Evolutionary conservation across 2,113 vertebrate species (phyloP).

Genomic region (Globicephala melas): DNA sequence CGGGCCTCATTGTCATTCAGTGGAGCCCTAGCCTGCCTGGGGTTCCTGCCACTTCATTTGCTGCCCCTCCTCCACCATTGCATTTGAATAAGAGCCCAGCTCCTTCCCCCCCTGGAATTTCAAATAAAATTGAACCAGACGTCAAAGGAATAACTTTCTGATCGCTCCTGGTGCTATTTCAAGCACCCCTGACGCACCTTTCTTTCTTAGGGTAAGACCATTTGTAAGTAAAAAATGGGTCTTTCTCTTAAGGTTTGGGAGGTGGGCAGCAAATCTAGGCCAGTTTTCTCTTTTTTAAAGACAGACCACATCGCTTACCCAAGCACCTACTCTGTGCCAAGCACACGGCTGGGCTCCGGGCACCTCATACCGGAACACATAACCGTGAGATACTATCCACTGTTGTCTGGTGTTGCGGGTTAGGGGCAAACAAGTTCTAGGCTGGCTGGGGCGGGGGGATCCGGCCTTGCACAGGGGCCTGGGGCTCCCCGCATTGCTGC

Average conservation of each 20-base stretch:
- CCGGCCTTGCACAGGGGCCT: not conserved
- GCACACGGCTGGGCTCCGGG: not conserved
- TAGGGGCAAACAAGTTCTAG: fast-evolving
- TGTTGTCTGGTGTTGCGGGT: fast-evolving
- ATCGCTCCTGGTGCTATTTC: not conserved
- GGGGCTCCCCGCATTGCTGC: fast-evolving
- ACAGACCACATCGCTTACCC: not conserved
- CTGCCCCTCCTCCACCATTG: not conserved
- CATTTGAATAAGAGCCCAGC: not conserved
- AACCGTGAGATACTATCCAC: not conserved
- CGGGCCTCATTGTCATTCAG: slow-evolving; percentile 72
- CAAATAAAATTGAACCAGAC: not conserved
- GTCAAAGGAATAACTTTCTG: slow-evolving; percentile 57
- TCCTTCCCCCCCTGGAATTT: not conserved
- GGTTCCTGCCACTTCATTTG: slow-evolving; percentile 64
- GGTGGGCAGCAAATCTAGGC: not conserved
- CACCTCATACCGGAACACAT: fast-evolving
- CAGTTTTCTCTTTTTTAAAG: not conserved
- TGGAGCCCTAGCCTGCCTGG: slow-evolving; percentile 53
- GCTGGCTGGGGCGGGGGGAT: too few relatives aligned
- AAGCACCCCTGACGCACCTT: not conserved
- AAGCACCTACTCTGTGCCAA: not conserved
- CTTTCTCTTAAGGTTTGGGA: not conserved
- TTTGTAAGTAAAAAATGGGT: not conserved
- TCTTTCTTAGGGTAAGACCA: not conserved